phyloP scores from a whole-genome alignment of 1,140 invertebrate genomes.

The Trialeurodes vaporariorum region DNA sequence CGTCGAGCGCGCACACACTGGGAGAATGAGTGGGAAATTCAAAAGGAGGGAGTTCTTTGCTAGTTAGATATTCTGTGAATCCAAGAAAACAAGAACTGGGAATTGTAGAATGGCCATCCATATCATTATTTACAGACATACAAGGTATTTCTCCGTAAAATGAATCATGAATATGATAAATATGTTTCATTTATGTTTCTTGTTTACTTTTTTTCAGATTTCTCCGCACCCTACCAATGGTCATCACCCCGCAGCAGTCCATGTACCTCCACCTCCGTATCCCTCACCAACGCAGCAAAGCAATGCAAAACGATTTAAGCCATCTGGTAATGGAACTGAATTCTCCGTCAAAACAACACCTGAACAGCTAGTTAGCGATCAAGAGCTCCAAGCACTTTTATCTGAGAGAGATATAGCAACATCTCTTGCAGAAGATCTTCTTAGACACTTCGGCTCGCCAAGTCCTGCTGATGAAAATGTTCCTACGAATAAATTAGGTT shows the following conservation, averaged over 20 bases:
- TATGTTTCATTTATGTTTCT: neutral
- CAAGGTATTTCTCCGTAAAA: too few relatives aligned
- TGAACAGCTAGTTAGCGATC: slow-evolving; percentile 36
- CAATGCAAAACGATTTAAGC: slow-evolving; percentile 31
- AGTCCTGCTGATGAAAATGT: slow-evolving; percentile 13
- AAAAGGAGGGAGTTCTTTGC: too few relatives aligned
- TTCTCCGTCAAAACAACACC: slow-evolving; percentile 21
- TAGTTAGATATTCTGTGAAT: too few relatives aligned
- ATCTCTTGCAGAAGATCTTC: slow-evolving; percentile 66
- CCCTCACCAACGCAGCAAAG: slow-evolving; percentile 24
- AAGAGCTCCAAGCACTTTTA: slow-evolving; percentile 55
- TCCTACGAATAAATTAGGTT: neutral
- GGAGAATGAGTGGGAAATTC: too few relatives aligned
- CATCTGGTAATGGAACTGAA: slow-evolving; percentile 15
- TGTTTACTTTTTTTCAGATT: slow-evolving; percentile 1
- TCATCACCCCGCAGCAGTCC: slow-evolving; percentile 22
- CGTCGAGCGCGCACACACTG: too few relatives aligned
- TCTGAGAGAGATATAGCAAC: slow-evolving; percentile 63
- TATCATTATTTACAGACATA: too few relatives aligned
- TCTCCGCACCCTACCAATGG: slow-evolving; percentile 10
- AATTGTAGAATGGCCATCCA: too few relatives aligned
- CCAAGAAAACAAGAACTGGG: too few relatives aligned
- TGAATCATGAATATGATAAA: too few relatives aligned
- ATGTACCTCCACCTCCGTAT: slow-evolving; percentile 42
- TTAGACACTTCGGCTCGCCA: slow-evolving; percentile 61